These are phyloP conservation scores for Ptychobarbus kaznakovi DNA, from an alignment of 2,797 vertebrate genomes.

Conservation along the genomic window DNA sequence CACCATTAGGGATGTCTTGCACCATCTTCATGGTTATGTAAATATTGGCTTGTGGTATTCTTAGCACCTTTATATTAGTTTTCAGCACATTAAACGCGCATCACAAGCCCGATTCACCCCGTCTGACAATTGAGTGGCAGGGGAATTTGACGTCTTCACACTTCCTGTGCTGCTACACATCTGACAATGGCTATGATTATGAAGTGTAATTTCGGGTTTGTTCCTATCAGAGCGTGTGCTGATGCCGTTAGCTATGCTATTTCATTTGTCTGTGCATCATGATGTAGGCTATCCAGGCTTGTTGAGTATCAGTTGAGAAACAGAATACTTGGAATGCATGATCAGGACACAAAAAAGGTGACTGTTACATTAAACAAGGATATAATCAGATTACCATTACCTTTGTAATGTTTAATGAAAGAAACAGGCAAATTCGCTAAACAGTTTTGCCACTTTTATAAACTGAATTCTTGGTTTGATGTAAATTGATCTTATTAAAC, in stretches of 20 bases:
- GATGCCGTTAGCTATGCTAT: slow-evolving; percentile 1
- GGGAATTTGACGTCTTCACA: slow-evolving; percentile 52
- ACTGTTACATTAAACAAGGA: neutral
- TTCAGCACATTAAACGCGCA: slow-evolving; percentile 54
- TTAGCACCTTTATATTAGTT: slow-evolving; percentile 62
- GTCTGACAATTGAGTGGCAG: slow-evolving; percentile 41
- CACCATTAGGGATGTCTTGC: slow-evolving; percentile 67
- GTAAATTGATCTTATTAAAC: neutral
- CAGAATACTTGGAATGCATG: neutral
- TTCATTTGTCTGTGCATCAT: neutral
- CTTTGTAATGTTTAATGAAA: neutral
- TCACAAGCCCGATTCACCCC: slow-evolving; percentile 20
- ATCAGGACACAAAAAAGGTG: neutral
- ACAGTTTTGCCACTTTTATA: neutral
- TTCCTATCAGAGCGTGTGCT: neutral
- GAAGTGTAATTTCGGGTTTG: slow-evolving; percentile 33
- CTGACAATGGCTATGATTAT: slow-evolving; percentile 36
- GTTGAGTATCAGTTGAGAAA: neutral
- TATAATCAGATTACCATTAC: neutral
- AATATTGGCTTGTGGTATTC: slow-evolving; percentile 67
- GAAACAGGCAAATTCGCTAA: neutral
- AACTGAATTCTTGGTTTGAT: neutral
- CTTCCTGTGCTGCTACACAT: slow-evolving; percentile 44
- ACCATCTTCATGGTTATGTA: slow-evolving; percentile 63
- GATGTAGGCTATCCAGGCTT: neutral